Base-by-base conservation (phyloP, 2,888 invertebrate species). In the Thymelicus acteon region DNA sequence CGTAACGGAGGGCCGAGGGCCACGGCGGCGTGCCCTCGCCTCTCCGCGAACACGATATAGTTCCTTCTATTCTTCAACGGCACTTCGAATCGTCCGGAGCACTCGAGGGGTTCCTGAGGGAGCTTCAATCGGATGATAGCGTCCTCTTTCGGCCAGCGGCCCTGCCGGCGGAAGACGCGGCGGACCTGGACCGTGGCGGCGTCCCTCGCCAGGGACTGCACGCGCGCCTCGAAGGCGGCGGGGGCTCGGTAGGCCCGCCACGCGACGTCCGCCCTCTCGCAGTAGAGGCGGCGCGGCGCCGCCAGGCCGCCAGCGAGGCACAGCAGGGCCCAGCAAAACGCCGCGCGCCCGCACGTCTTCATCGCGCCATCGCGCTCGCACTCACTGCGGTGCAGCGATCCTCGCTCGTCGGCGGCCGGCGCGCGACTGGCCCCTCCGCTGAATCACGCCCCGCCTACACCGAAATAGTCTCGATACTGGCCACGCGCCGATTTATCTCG, bases 251-350 rank as follows among this genome's bases (percentile, higher is more conserved):
- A 92, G 82, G 93, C 93, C 72, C 93, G 90, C 93, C 93, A 93
- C 79, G 93, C 93, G 79, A 93, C 93, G 92, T 93, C 93, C 79
- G 91, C 93, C 82, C 93, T 91, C 89, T 90, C 92, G 90, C 93
- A 93, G 89, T 91, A 93, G 80, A 85, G 89, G 85, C 91, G 91
- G 85, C 89, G 85, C 86, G 84, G 83, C 79, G 83, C 82, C 76
- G 82, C 80, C 78, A 80, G 82, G 80, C 81, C 77, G 77, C 79
- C 81, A 74, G 80, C 80, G 85, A 89, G 83, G 82, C 86, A 87
- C 85, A 91, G 85, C 86, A 91, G 86, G 84, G 89, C 90, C 91
- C 90, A 89, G 89, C 88, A 89, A 82, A 88, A 85, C 88, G 91
- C 91, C 90, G 91, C 92, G 90, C 91, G 90, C 89, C 88, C 90